Evolutionary conservation across 2,113 vertebrate species (phyloP).

Genomic region (Burhinus bistriatus): DNA sequence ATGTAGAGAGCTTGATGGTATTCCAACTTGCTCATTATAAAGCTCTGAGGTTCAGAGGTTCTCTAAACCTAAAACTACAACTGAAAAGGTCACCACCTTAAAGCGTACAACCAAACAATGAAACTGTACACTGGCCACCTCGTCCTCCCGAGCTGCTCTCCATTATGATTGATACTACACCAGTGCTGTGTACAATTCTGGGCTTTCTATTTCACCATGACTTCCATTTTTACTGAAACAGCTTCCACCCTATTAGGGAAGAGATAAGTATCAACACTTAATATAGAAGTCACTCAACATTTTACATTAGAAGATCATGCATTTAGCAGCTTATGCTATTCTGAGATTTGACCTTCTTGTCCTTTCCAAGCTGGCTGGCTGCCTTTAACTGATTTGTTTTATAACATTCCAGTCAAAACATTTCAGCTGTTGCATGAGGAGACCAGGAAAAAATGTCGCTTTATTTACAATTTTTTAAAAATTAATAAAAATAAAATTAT

Average conservation of each 20-base stretch:
- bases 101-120: not conserved
- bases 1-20: not conserved
- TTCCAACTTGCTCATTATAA: not conserved
- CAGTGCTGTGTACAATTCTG: not conserved
- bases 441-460: not conserved
- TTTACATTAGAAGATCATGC: slow-evolving; percentile 5
- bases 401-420: slow-evolving; percentile 40
- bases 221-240: not conserved
- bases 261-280: slow-evolving; percentile 12
- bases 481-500: not conserved
- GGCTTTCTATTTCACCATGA: not conserved
- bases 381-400: slow-evolving; percentile 29
- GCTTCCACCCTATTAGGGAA: not conserved
- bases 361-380: slow-evolving; percentile 26
- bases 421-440: slow-evolving; percentile 21
- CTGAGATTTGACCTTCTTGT: slow-evolving; percentile 9
- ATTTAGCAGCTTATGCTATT: not conserved
- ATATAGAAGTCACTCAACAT: slow-evolving; percentile 27
- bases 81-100: not conserved
- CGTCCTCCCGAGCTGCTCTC: not conserved
- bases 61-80: not conserved
- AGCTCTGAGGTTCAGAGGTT: not conserved
- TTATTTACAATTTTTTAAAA: not conserved
- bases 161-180: not conserved
- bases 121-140: not conserved